Evolutionary conservation across 2,797 vertebrate genomes (phyloP), one percentile per base, ranked within the genome.

Genomic region (Nasua narica): DNA sequence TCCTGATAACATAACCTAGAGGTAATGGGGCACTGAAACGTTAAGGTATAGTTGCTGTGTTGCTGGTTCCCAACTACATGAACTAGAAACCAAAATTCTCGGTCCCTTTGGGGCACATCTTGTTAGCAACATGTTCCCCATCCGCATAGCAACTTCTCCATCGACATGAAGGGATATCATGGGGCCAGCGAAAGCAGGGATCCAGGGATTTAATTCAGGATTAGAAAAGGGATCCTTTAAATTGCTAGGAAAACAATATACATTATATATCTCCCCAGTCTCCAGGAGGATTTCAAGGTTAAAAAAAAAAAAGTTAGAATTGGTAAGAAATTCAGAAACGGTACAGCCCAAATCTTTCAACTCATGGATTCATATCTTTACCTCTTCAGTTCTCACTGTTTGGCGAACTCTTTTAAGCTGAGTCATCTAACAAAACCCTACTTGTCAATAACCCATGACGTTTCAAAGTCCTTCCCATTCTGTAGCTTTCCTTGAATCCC

Each of bases 41-140:
- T 35, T n/a, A 35, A 70, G 0, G 0, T 3, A 32, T 19, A 29
- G 25, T 25, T 7, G 9, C 10, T 8, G 8, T 18, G 12, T 13
- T 52, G 32, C n/a, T 56, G 4, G 43, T 86, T 35, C 10, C 74
- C 52, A 72, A 35, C 50, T 77, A 32, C 11, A 19, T 23, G 76
- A 76, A 77, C n/a, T 56, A 78, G 11, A 83, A 3, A n/a, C n/a
- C n/a, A 82, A 87, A 74, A 43, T 77, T 81, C n/a, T 84, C 62
- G 27, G 4, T 79, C 46, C 5, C 9, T 62, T 58, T 25, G 13
- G 50, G 52, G 11, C 0, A 70, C n/a, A 67, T 79, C 37, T 54
- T 62, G 0, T 60, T 88, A 87, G 60, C 23, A 35, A 60, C 27
- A 52, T 37, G 83, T 65, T 48, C 9, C 27, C 50, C 13, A 43